Percentiles rank a stretch among this genome's conserved stretches.
phyloP scores from a whole-genome alignment of 1,140 invertebrate species.

The Ooceraea biroi region DNA sequence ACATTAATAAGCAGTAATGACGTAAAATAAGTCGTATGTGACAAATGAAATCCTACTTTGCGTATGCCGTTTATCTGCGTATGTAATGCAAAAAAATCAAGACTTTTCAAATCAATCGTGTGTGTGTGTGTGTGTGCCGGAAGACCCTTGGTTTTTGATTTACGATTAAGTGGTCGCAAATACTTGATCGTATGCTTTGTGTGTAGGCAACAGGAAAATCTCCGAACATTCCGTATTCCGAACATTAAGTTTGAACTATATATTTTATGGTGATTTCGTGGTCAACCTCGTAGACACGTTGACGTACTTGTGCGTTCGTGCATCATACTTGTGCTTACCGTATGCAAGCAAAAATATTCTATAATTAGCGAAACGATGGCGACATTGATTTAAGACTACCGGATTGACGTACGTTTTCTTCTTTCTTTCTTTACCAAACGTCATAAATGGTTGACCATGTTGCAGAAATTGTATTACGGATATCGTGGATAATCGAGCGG shows the following conservation, averaged over 20 bases:
- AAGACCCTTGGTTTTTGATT: conserved; percentile 38
- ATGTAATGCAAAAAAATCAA: not conserved
- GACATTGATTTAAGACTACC: conserved; percentile 54
- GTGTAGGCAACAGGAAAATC: conserved; percentile 38
- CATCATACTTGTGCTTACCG: conserved; percentile 61
- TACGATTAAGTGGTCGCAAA: conserved; percentile 30
- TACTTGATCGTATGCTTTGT: conserved; percentile 26
- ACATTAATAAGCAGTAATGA: conserved; percentile 1
- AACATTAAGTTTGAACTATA: conserved; percentile 56
- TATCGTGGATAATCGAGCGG: conserved; percentile 16
- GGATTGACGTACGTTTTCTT: conserved; percentile 19
- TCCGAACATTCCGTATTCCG: conserved; percentile 67
- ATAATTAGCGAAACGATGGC: conserved; percentile 14
- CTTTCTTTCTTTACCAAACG: not conserved
- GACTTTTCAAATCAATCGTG: not conserved
- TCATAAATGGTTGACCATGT: too few relatives aligned
- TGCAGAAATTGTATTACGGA: not conserved
- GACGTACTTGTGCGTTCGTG: conserved; percentile 48
- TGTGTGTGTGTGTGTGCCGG: too few relatives aligned
- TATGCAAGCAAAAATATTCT: conserved; percentile 17
- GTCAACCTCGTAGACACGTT: conserved; percentile 36
- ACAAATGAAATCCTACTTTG: not conserved
- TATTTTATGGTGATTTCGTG: conserved; percentile 69
- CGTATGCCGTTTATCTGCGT: not conserved
- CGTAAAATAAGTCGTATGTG: not conserved